phyloP scores from a whole-genome alignment of 1,140 invertebrate species.

The Drosophila pectinifera region DNA sequence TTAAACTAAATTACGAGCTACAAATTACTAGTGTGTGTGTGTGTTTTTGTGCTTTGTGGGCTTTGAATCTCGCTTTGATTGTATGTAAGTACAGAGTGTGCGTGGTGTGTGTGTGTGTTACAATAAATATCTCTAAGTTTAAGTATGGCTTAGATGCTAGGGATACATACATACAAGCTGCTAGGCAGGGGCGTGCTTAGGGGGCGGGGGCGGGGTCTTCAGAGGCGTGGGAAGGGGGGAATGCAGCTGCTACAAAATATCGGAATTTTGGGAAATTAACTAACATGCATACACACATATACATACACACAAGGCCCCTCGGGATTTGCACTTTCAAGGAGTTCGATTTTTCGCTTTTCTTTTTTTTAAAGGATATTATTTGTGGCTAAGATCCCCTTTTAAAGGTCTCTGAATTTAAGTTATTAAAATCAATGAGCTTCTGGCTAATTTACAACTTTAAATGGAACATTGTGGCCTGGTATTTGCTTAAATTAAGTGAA shows the following conservation, averaged over 20 bases:
- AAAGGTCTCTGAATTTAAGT: background rate
- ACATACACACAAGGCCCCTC: slow-evolving; percentile 24
- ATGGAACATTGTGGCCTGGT: background rate
- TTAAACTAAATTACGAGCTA: slow-evolving; percentile 80
- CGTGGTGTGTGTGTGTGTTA: slow-evolving; percentile 45
- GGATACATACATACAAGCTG: slow-evolving; percentile 74
- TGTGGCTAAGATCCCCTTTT: background rate
- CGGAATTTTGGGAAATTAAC: slow-evolving; percentile 49
- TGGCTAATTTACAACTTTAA: background rate
- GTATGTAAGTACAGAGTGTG: slow-evolving; percentile 68
- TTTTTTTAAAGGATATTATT: background rate
- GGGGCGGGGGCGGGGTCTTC: background rate
- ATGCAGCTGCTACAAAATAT: slow-evolving; percentile 59
- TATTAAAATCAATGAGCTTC: background rate
- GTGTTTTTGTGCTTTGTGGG: slow-evolving; percentile 26
- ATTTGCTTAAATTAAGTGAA: background rate
- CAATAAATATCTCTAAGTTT: slow-evolving; percentile 78
- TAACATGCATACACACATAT: slow-evolving; percentile 60
- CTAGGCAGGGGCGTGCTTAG: slow-evolving; percentile 48
- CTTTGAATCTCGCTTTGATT: slow-evolving; percentile 54
- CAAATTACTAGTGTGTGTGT: slow-evolving; percentile 75
- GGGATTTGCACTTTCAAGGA: background rate
- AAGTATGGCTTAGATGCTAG: slow-evolving; percentile 69
- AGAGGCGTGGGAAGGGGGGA: background rate
- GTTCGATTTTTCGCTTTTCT: background rate